Percentiles rank a stretch among this genome's conserved stretches.
These are phyloP conservation scores for Tipula unca DNA, from an alignment of 2,888 invertebrate genomes.

Conservation along the genomic window DNA sequence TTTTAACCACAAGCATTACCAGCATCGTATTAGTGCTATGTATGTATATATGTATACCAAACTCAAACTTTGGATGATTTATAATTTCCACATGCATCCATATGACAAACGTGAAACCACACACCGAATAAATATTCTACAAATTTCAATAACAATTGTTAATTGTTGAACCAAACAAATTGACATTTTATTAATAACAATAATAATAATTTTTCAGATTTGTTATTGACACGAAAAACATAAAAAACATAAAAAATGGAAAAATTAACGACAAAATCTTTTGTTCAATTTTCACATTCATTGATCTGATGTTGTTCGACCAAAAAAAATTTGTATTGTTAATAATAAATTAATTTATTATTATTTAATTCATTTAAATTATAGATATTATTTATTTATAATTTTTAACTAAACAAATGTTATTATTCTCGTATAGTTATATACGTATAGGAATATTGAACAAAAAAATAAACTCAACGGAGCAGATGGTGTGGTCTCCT, in stretches of 20 bases:
- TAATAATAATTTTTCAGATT: neutral
- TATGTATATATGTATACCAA: neutral
- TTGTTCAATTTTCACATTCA: slow-evolving; percentile 14
- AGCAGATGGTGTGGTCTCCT: neutral
- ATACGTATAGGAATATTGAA: neutral
- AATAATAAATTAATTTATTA: neutral
- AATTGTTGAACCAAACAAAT: neutral
- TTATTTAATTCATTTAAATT: neutral
- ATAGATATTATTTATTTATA: neutral
- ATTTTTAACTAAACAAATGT: neutral
- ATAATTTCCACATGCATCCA: neutral
- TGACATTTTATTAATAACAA: neutral
- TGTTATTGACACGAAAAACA: neutral
- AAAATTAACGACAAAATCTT: neutral
- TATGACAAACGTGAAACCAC: neutral
- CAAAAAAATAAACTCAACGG: neutral
- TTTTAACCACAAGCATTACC: neutral
- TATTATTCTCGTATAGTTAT: neutral
- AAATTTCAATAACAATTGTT: neutral
- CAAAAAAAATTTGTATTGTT: neutral
- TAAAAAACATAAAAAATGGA: neutral
- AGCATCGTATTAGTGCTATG: neutral
- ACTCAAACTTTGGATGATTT: neutral
- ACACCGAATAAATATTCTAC: neutral
- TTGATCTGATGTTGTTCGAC: neutral